Conservation (phyloP, 92 coral and sea anemone species). For the Paramuricea clavata region DNA sequence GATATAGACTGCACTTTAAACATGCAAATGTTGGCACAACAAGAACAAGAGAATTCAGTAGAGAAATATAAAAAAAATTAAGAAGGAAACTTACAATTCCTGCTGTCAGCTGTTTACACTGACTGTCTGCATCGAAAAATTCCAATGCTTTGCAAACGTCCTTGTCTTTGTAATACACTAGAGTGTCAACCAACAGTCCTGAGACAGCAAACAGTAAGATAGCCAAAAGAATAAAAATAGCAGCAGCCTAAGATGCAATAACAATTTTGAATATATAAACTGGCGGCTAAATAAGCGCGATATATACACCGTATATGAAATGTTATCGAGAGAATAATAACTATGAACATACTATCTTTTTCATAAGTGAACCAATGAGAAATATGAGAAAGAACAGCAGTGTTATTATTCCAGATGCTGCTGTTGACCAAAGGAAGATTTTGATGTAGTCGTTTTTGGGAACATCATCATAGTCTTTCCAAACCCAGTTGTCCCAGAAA, state of each 20-base stretch:
- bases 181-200: not conserved
- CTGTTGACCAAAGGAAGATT: not conserved
- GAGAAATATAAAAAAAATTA: too few species aligned
- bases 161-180: not conserved
- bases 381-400: not conserved
- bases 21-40: too few species aligned
- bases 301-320: too few species aligned
- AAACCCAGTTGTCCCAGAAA: not conserved
- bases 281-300: too few species aligned
- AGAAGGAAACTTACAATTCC: not conserved
- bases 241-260: constrained; percentile 9
- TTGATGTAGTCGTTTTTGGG: not conserved
- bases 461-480: not conserved
- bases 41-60: too few species aligned
- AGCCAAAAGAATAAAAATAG: not conserved
- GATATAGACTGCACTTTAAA: too few species aligned
- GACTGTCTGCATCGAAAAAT: not conserved
- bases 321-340: too few species aligned
- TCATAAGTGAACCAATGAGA: not conserved
- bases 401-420: not conserved
- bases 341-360: not conserved
- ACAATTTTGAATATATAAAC: not conserved
- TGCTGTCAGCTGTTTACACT: not conserved
- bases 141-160: not conserved
- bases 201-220: not conserved